Conservation (phyloP, 1,140 invertebrate species). For the Cydia pomonella region DNA sequence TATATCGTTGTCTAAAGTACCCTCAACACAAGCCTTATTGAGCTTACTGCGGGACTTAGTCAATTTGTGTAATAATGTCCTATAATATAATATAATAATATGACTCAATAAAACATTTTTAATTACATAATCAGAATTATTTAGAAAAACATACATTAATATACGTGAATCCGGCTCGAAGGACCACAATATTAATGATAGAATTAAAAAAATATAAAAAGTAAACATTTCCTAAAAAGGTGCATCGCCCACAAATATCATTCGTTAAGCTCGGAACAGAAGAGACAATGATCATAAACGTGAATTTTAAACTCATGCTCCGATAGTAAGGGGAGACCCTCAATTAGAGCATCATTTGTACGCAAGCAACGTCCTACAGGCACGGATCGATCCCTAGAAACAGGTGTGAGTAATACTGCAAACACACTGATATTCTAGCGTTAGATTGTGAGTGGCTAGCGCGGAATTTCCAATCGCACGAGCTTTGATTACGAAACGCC, state of each 20-base stretch:
- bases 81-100: no score
- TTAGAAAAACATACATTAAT: no score
- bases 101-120: no score
- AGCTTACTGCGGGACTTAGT: no score
- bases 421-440: not conserved
- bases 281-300: not conserved
- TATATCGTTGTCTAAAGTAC: no score
- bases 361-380: constrained; percentile 36
- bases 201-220: no score
- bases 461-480: constrained; percentile 8
- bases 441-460: constrained; percentile 11
- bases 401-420: constrained; percentile 31
- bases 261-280: not conserved
- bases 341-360: constrained; percentile 54
- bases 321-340: constrained; percentile 30
- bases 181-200: no score
- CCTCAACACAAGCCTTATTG: no score
- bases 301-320: not conserved
- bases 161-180: no score
- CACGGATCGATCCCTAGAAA: constrained; percentile 36
- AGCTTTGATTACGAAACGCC: not conserved
- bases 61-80: no score
- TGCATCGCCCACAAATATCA: not conserved
- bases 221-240: no score
- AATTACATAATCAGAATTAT: no score